Evolutionary conservation across 2,888 invertebrate species (phyloP).

Genomic region (Xestia xanthographa): DNA sequence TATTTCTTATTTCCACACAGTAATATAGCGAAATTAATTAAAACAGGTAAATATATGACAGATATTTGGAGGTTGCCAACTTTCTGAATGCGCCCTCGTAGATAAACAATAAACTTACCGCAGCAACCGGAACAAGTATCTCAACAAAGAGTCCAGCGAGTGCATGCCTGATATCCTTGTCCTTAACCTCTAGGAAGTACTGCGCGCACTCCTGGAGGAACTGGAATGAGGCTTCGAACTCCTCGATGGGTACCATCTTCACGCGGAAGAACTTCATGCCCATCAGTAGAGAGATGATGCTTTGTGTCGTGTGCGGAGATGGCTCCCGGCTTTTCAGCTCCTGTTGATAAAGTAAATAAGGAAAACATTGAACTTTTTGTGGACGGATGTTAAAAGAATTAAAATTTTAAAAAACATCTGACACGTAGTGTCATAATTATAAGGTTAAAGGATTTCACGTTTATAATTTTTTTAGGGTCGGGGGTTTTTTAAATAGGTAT

Average conservation of each 20-base stretch:
- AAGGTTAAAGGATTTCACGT: too few relatives aligned
- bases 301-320: constrained; percentile 97
- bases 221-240: constrained; percentile 99
- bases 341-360: constrained; percentile 66
- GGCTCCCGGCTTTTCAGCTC: constrained; percentile 95
- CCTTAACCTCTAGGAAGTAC: constrained; percentile 99
- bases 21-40: too few relatives aligned
- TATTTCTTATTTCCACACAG: too few relatives aligned
- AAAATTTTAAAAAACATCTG: too few relatives aligned
- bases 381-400: not conserved
- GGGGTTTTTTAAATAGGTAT: too few relatives aligned
- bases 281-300: constrained; percentile 99
- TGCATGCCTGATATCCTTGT: constrained; percentile 99
- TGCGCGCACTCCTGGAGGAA: constrained; percentile 99
- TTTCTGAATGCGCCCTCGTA: not conserved
- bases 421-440: too few relatives aligned
- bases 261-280: constrained; percentile 99
- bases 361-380: not conserved
- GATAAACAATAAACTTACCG: constrained; percentile 91
- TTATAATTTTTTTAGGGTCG: too few relatives aligned
- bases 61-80: too few relatives aligned
- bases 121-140: constrained; percentile 99
- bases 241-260: constrained; percentile 99
- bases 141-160: constrained; percentile 99
- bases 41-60: too few relatives aligned